A percentile compares a stretch with the other conserved stretches of the same genome.
Evolutionary conservation across 2,888 invertebrate genomes (phyloP).

Genomic region (Macropis europaea): DNA sequence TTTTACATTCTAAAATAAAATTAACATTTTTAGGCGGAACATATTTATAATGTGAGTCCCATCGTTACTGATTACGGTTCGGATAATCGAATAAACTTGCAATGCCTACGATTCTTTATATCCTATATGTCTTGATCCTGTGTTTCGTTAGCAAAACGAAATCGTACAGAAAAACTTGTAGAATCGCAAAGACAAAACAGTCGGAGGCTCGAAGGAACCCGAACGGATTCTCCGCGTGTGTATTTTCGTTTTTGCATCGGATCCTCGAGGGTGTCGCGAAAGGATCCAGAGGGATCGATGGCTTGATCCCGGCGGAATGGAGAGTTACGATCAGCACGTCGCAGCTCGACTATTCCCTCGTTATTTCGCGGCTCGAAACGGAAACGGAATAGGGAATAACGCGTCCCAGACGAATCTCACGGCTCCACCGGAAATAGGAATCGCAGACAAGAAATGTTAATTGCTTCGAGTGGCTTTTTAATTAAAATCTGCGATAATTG

Average conservation of each 20-base stretch:
- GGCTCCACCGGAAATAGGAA: slow-evolving; percentile 6
- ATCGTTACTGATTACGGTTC: too few species aligned
- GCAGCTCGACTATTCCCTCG: slow-evolving; percentile 26
- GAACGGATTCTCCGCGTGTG: slow-evolving; percentile 11
- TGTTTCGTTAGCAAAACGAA: too few species aligned
- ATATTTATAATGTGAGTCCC: too few species aligned
- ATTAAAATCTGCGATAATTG: slow-evolving; percentile 22
- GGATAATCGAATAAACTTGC: too few species aligned
- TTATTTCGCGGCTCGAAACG: slow-evolving; percentile 30
- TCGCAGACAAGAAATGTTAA: slow-evolving; percentile 13
- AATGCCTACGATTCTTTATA: too few species aligned
- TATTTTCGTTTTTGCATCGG: slow-evolving; percentile 43
- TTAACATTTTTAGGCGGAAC: too few species aligned
- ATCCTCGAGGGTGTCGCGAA: slow-evolving; percentile 41
- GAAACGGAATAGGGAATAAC: slow-evolving; percentile 2
- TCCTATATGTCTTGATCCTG: too few species aligned
- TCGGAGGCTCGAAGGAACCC: neutral
- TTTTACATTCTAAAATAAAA: too few species aligned
- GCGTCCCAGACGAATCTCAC: neutral
- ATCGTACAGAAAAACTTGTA: too few species aligned
- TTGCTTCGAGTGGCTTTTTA: slow-evolving; percentile 25
- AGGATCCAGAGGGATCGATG: slow-evolving; percentile 55
- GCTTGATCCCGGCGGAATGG: slow-evolving; percentile 45
- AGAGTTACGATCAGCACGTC: slow-evolving; percentile 53
- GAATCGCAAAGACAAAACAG: neutral